These are phyloP conservation scores for Gastrophryne carolinensis DNA, from an alignment of 2,797 vertebrate genomes.

Conservation along the genomic window DNA sequence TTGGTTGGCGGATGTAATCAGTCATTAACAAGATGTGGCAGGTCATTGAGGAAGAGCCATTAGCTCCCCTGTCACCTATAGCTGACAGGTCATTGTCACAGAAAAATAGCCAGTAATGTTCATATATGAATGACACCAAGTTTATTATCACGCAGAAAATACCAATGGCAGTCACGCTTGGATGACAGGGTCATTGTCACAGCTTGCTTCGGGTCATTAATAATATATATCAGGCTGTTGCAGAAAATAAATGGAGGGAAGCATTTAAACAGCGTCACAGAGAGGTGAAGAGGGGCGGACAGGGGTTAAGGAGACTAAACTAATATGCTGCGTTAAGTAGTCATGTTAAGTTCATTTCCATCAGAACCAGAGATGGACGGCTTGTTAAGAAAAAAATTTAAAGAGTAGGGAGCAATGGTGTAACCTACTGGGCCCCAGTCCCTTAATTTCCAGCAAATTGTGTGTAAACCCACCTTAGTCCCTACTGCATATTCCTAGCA, in stretches of 20 bases:
- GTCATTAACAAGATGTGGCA: slow-evolving; percentile 9
- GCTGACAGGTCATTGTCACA: slow-evolving; percentile 14
- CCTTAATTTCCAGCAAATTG: too few species aligned
- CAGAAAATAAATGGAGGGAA: background rate
- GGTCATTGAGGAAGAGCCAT: slow-evolving; percentile 5
- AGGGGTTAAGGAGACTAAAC: background rate
- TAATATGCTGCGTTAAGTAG: background rate
- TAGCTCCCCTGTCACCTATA: slow-evolving; percentile 9
- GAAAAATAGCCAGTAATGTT: background rate
- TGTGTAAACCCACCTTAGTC: too few species aligned
- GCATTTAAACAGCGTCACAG: background rate
- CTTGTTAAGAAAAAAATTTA: too few species aligned
- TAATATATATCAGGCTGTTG: background rate
- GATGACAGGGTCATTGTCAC: slow-evolving; percentile 5
- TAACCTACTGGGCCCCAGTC: too few species aligned
- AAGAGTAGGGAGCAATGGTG: too few species aligned
- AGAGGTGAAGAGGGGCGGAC: background rate
- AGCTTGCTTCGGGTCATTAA: background rate
- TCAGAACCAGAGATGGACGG: too few species aligned
- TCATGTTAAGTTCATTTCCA: too few species aligned
- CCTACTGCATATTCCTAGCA: too few species aligned
- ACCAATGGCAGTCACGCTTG: background rate
- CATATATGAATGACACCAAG: background rate
- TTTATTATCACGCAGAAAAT: background rate
- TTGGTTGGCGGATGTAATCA: background rate